Percentiles rank a stretch among this genome's conserved stretches.
These are phyloP conservation scores for Microtus montanus DNA, from an alignment of 2,113 vertebrate species.

Conservation along the genomic window DNA sequence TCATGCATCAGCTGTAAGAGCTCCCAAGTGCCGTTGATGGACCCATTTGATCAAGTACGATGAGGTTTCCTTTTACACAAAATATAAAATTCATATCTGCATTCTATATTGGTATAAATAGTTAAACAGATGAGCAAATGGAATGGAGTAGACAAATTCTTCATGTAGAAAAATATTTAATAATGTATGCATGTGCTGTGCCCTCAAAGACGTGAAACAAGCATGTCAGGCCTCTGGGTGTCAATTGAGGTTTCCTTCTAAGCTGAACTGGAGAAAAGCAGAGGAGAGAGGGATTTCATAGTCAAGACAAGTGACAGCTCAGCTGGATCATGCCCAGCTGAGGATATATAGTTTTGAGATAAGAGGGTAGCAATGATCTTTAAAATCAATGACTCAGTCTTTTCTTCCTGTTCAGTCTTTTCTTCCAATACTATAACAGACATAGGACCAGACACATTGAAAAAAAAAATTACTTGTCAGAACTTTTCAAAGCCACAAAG, in stretches of 20 bases:
- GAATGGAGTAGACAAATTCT: background rate
- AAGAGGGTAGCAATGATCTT: background rate
- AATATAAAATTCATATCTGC: background rate
- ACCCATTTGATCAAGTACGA: background rate
- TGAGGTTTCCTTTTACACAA: background rate
- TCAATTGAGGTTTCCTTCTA: background rate
- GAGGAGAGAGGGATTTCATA: background rate
- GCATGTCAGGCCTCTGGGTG: background rate
- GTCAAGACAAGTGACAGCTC: background rate
- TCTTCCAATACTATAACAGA: background rate
- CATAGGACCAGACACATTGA: background rate
- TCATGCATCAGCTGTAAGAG: background rate
- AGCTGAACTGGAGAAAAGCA: background rate
- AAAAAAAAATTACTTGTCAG: background rate
- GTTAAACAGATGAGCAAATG: background rate
- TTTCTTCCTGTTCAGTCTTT: background rate
- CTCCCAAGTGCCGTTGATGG: background rate
- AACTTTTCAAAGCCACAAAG: background rate
- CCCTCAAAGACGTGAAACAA: background rate
- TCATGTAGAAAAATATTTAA: background rate
- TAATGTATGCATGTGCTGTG: background rate
- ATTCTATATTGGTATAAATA: background rate
- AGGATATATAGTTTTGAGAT: too few species aligned
- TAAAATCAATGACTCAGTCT: background rate
- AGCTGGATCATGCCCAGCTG: background rate